Conservation (phyloP, 2,888 invertebrate species). For the Ennomos fuscantarius region DNA sequence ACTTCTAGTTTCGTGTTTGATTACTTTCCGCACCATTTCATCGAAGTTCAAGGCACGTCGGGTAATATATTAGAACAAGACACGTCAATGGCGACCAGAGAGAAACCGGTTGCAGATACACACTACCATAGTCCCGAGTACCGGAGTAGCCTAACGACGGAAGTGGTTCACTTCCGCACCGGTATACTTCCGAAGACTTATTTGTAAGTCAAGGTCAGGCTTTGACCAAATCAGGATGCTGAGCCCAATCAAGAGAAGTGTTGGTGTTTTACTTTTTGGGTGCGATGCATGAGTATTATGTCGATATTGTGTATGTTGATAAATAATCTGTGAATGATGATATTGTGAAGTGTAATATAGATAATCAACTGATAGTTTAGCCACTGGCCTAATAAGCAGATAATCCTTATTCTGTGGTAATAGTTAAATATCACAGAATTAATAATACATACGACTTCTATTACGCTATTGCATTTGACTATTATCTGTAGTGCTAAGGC, state of each 20-base stretch:
- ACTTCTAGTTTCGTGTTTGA: background rate
- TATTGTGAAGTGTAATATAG: too few species aligned
- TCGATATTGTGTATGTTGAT: background rate
- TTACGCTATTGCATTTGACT: too few species aligned
- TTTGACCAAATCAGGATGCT: conserved; percentile 29
- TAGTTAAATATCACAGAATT: too few species aligned
- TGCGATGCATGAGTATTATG: too few species aligned
- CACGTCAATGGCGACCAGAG: conserved; percentile 54
- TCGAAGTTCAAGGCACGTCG: conserved; percentile 48
- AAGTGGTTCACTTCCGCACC: conserved; percentile 56
- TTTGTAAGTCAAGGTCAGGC: conserved; percentile 53
- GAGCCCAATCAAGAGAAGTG: conserved; percentile 11
- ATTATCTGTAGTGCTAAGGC: too few species aligned
- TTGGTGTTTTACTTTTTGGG: conserved; percentile 2
- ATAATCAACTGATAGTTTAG: too few species aligned
- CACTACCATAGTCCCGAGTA: conserved; percentile 38
- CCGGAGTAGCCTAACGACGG: conserved; percentile 43
- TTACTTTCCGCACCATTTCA: conserved; percentile 14
- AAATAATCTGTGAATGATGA: too few species aligned
- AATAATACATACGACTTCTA: too few species aligned
- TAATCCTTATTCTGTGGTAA: too few species aligned
- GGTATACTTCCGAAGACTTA: conserved; percentile 56
- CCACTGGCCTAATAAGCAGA: too few species aligned
- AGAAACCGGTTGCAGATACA: conserved; percentile 51
- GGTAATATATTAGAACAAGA: conserved; percentile 41